A percentile compares a stretch with the other conserved stretches of the same genome.
phyloP scores from a whole-genome alignment of 2,113 vertebrate genomes.

The Sylvietta virens region DNA sequence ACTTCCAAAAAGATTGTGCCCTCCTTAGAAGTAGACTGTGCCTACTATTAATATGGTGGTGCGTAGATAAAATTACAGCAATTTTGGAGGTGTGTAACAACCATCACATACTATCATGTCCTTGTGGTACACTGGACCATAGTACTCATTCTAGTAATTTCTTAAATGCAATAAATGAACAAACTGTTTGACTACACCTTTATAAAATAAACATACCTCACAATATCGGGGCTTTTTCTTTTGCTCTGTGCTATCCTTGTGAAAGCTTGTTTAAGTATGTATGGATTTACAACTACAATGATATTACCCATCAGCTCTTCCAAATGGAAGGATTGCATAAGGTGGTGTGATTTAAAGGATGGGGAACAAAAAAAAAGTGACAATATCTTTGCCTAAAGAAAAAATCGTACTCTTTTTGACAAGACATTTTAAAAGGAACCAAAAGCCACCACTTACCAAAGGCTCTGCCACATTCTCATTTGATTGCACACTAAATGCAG shows the following conservation, averaged over 20 bases:
- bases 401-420: not conserved
- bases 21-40: not conserved
- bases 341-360: not conserved
- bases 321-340: not conserved
- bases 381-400: not conserved
- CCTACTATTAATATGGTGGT: not conserved
- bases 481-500: constrained; percentile 77
- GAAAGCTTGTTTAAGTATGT: not conserved
- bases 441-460: constrained; percentile 78
- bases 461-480: constrained; percentile 71
- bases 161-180: not conserved
- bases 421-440: not conserved
- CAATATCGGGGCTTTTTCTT: not conserved
- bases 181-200: not conserved
- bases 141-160: not conserved
- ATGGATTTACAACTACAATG: not conserved
- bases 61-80: not conserved
- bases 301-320: not conserved
- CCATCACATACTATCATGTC: accelerated
- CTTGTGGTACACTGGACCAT: not conserved
- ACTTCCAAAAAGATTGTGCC: not conserved
- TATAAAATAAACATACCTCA: not conserved
- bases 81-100: not conserved
- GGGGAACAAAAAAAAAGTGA: not conserved
- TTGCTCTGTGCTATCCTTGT: not conserved